Evolutionary conservation across 2,888 invertebrate genomes (phyloP).

Genomic region (Drosophila suboccidentalis): DNA sequence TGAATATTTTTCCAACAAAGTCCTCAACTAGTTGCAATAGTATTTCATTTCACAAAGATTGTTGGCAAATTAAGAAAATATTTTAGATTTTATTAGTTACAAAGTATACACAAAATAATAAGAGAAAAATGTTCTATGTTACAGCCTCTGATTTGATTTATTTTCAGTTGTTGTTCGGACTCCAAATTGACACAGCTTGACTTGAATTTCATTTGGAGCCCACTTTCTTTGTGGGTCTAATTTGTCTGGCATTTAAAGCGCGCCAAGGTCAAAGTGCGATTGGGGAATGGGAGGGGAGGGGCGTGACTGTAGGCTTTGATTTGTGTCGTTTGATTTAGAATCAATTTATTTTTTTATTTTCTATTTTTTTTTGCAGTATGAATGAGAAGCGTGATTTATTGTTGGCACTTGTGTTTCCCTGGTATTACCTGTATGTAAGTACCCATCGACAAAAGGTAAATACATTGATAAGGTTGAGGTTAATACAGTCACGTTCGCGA

Average conservation of each 20-base stretch:
- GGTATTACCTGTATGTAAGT: constrained; percentile 1
- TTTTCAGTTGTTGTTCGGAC: constrained; percentile 3
- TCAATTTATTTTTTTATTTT: constrained; percentile 4
- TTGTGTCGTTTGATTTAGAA: not conserved
- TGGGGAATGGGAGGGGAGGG: not conserved
- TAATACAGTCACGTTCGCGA: constrained; percentile 51
- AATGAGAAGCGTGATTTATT: constrained; percentile 28
- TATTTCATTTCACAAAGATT: not conserved
- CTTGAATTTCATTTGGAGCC: constrained; percentile 24
- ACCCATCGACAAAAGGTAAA: constrained; percentile 7
- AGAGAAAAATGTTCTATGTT: not conserved
- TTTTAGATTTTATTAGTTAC: not conserved
- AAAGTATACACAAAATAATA: not conserved
- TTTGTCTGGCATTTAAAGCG: constrained; percentile 43
- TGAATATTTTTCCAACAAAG: not conserved
- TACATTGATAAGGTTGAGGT: constrained; percentile 12
- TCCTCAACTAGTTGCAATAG: not conserved
- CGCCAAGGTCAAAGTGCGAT: not conserved
- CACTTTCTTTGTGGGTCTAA: constrained; percentile 33
- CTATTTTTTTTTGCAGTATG: not conserved
- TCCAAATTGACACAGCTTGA: constrained; percentile 9
- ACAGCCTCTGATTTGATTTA: constrained; percentile 30
- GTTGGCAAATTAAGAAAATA: not conserved
- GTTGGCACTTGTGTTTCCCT: constrained; percentile 1
- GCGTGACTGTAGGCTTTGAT: constrained; percentile 6